Evolutionary conservation across 2,113 vertebrate species (phyloP).

Genomic region (Salvelinus sp.): DNA sequence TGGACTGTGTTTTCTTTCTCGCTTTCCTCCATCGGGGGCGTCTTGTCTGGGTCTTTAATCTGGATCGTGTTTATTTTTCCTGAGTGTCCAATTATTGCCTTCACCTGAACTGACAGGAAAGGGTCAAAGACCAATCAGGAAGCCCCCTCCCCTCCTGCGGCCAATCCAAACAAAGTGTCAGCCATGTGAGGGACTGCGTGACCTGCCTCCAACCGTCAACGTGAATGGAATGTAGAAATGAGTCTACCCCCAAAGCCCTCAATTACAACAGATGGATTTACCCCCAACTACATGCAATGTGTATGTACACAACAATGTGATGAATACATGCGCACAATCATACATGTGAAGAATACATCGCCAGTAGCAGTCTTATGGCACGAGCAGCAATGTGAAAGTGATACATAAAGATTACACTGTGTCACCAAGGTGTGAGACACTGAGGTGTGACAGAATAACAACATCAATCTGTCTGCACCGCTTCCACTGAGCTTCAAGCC

Average conservation of each 20-base stretch:
- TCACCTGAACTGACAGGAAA: slow-evolving; percentile 18
- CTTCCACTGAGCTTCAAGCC: background rate
- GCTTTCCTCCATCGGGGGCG: background rate
- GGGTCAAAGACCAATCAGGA: slow-evolving; percentile 15
- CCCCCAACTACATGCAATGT: background rate
- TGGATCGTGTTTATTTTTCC: slow-evolving; percentile 2
- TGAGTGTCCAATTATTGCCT: slow-evolving; percentile 12
- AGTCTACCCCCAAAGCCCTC: background rate
- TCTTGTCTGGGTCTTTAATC: slow-evolving; percentile 17
- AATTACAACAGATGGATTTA: background rate
- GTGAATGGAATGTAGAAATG: slow-evolving; percentile 7
- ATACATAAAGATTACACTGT: too few species aligned
- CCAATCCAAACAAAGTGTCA: slow-evolving; percentile 29
- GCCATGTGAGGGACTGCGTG: background rate
- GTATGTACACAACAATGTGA: background rate
- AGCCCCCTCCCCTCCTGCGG: slow-evolving; percentile 17
- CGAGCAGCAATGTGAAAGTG: too few species aligned
- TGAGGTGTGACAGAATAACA: background rate
- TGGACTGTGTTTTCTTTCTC: background rate
- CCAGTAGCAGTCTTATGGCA: background rate
- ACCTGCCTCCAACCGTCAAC: background rate
- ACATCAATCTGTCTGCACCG: background rate
- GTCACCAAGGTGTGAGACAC: background rate
- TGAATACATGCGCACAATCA: background rate
- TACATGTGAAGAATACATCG: background rate